Base-by-base conservation (phyloP, 2,888 invertebrate species). In the Cerastis rubricosa region DNA sequence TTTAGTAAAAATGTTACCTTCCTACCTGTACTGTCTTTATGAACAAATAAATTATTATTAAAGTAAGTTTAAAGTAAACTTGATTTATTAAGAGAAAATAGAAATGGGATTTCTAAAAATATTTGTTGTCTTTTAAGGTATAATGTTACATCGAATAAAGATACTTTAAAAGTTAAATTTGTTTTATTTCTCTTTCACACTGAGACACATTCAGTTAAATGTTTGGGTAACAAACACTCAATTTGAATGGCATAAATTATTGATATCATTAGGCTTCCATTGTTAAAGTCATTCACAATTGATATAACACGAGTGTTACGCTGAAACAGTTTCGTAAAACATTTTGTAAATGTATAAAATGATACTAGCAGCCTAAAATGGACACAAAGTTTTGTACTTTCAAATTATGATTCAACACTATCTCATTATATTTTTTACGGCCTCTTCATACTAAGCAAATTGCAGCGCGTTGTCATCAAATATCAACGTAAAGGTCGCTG, bases 131-230 rank as follows among this genome's bases (percentile, higher is more conserved):
- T 51, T 49, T 49, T 76, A 80, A 47, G 29, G 12, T 67, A 29
- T 14, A 43, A 65, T 59, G 59, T 70, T 45, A 61, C 70, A 47
- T 61, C 4, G 1, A 83, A 83, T 83, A 83, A 83, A 83, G 7
- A 59, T 65, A 43, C 35, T 76, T 25, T 71, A 14, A 57, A 76
- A 29, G 17, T 51, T 35, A 25, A 25, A 57, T 51, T 80, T 76
- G 84, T 83, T 83, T 83, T 65, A 83, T 83, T 83, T 80, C 14
- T 57, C 17, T 40, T 61, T 61, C 6, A 8, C 25, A 45, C 29
- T 17, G 29, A 47, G 45, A 43, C 1, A 40, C 51, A 61, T 35
- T 22, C 0, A 0, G 29, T 49, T 40, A 14, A 63, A 49, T 72
- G 25, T 73, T 68, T 57, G 14, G 22, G 4, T 25, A 25, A 66